Evolutionary conservation across 2,113 vertebrate species (phyloP), one percentile per base, ranked within the genome.

Genomic region (Poeciliopsis retropinna): DNA sequence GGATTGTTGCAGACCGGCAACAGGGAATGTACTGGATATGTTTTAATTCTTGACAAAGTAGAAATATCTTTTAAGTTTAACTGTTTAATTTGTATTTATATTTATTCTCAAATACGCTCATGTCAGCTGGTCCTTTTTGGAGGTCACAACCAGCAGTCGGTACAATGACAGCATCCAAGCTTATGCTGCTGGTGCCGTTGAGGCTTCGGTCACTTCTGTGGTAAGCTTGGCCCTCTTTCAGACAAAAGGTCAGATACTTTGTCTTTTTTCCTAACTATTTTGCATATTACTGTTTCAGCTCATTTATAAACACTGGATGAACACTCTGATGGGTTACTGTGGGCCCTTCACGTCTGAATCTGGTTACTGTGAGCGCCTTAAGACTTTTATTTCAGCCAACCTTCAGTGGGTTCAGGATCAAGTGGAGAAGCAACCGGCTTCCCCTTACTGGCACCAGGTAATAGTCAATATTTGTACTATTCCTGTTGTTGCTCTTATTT

Each of bases 221-320:
- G 98, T 99, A 67, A 84, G 72, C 15, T 31, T 51, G 3, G 7
- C 25, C 44, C 14, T 8, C 25, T 39, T 37, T 22, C 12, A 6
- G 13, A 25, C 7, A 25, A 10, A 70, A 44, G 17, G 34, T 73
- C n/a, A 68, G 7, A 28, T 63, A 13, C 64, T 1, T 73, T 62
- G 1, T 17, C 32, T 5, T 64, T 64, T 1, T 60, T 47, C 37
- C 5, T 64, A 7, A 67, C 30, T 12, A 37, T 1, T 41, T 64
- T 8, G 0, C 57, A 1, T 78, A 1, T 78, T 79, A 29, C 77
- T 61, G 60, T 67, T 73, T 0, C 86, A 99, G 97, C 96, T 97
- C 74, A 96, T 99, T 86, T 97, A 97, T 80, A 96, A 97, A 93
- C 96, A 99, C 84, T 99, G 97, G 97, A 97, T 98, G 95, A 99